These are phyloP conservation scores for Phoeniculus purpureus DNA, from an alignment of 2,797 vertebrate species.

Conservation along the genomic window DNA sequence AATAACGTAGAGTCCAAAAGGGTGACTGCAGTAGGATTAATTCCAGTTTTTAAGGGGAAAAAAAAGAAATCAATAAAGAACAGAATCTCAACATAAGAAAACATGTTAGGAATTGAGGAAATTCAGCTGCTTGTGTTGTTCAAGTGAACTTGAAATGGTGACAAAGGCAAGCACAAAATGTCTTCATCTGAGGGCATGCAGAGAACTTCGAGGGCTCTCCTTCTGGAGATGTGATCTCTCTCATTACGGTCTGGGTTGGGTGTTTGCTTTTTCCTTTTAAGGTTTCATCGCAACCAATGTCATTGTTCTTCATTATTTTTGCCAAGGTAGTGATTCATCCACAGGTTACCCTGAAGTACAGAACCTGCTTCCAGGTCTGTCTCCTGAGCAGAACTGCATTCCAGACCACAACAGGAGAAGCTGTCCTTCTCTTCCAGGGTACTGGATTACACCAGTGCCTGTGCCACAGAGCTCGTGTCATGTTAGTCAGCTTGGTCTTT, in stretches of 20 bases:
- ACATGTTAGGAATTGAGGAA: background rate
- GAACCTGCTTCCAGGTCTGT: background rate
- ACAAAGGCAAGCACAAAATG: background rate
- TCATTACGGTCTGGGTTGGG: background rate
- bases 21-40: background rate
- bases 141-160: background rate
- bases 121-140: background rate
- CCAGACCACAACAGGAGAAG: background rate
- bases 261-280: background rate
- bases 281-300: background rate
- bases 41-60: background rate
- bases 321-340: background rate
- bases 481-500: background rate
- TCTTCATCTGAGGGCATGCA: background rate
- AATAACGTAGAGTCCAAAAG: conserved; percentile 9
- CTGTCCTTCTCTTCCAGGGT: background rate
- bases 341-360: background rate
- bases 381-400: background rate
- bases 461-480: background rate
- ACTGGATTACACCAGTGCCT: background rate
- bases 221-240: background rate
- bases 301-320: background rate
- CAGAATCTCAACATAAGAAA: background rate
- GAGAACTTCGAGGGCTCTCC: background rate
- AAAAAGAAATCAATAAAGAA: background rate